Percentiles rank a stretch among this genome's conserved stretches.
Conservation (phyloP, 1,140 invertebrate genomes). For the Littorina saxatilis region DNA sequence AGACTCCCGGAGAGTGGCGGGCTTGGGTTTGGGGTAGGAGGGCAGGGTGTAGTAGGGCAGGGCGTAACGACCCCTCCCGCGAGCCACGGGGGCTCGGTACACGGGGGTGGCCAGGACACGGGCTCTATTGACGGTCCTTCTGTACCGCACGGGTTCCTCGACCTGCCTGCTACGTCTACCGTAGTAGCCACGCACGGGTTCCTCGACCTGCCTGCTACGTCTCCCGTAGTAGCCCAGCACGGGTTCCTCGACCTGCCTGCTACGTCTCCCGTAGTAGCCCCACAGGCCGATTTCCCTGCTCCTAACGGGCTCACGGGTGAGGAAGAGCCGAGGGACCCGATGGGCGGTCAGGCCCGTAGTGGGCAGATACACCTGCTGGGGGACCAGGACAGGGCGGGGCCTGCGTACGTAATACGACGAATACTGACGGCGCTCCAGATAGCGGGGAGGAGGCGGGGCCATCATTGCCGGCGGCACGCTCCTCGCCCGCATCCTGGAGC, state of each 20-base stretch:
- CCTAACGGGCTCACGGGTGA: not conserved
- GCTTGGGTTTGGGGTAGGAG: slow-evolving; percentile 18
- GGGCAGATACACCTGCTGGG: not conserved
- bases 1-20: slow-evolving; percentile 27
- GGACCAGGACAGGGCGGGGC: not conserved
- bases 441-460: not conserved
- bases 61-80: not conserved
- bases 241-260: not conserved
- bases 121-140: not conserved
- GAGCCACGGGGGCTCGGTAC: not conserved
- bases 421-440: not conserved
- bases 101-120: slow-evolving; percentile 12
- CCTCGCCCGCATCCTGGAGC: not conserved
- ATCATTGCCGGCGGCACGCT: not conserved
- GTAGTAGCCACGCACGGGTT: not conserved
- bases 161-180: not conserved
- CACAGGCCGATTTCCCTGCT: not conserved
- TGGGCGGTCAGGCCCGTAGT: slow-evolving; percentile 20
- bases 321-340: slow-evolving; percentile 25
- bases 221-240: not conserved
- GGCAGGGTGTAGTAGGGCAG: not conserved
- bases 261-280: not conserved
- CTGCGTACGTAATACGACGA: not conserved
- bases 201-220: not conserved
- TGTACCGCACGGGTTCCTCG: not conserved